Conservation (phyloP, 2,113 vertebrate species). For the Irena cyanogastra region DNA sequence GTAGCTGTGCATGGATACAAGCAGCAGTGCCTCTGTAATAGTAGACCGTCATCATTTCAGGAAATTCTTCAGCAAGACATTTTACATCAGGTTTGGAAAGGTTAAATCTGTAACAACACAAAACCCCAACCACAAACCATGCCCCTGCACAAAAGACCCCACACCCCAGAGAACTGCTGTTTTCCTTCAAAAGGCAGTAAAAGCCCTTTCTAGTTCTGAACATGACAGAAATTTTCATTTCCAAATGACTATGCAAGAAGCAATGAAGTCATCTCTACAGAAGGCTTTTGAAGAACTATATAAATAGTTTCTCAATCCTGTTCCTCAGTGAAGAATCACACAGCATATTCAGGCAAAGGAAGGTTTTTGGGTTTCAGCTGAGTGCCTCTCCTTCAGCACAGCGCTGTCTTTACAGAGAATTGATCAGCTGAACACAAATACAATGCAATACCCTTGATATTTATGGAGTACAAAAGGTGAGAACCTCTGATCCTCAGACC, state of each 20-base stretch:
- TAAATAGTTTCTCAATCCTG: not conserved
- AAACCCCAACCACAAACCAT: not conserved
- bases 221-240: not conserved
- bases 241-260: not conserved
- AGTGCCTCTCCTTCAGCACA: not conserved
- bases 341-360: not conserved
- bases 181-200: not conserved
- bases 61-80: not conserved
- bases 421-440: slow-evolving; percentile 12
- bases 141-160: not conserved
- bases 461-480: not conserved
- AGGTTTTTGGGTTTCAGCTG: not conserved
- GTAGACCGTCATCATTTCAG: not conserved
- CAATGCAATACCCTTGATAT: not conserved
- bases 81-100: not conserved
- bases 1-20: not conserved
- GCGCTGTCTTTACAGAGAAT: not conserved
- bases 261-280: not conserved
- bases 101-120: not conserved
- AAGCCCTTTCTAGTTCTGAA: not conserved
- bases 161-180: not conserved
- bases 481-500: not conserved
- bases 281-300: not conserved
- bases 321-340: not conserved
- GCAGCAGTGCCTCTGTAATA: not conserved